Evolutionary conservation across 2,113 vertebrate species (phyloP).

Genomic region (Chloropsis cyanopogon): DNA sequence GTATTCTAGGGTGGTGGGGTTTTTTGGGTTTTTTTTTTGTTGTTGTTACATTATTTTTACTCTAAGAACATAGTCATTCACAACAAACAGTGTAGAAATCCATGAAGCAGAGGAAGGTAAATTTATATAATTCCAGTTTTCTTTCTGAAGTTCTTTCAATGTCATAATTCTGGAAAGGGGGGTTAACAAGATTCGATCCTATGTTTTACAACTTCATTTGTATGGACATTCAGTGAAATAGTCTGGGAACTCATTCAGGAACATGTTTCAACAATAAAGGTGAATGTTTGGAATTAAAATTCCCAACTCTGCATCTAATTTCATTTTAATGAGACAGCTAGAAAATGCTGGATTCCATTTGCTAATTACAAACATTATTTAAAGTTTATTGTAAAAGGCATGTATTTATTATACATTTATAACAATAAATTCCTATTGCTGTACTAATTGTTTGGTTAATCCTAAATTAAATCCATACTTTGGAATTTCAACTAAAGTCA

Average conservation of each 20-base stretch:
- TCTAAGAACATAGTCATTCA: not conserved
- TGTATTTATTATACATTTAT: not conserved
- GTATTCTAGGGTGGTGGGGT: not conserved
- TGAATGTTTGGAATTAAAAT: constrained; percentile 46
- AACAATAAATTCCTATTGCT: not conserved
- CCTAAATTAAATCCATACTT: not conserved
- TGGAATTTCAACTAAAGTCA: not conserved
- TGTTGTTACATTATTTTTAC: not conserved
- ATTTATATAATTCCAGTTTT: not conserved
- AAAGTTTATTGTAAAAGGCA: not conserved
- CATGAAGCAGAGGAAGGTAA: not conserved
- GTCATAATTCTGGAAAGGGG: not conserved
- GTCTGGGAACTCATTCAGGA: not conserved
- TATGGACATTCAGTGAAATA: not conserved
- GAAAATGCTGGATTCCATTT: not conserved
- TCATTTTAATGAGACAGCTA: constrained; percentile 7
- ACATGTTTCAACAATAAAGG: not conserved
- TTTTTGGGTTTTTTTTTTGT: not conserved
- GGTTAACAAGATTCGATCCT: not conserved
- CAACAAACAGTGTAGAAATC: not conserved
- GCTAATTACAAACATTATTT: not conserved
- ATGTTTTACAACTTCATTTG: not conserved
- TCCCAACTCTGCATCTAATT: not conserved
- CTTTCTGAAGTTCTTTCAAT: not conserved
- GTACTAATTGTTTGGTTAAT: not conserved